Percentiles rank a stretch among this genome's conserved stretches.
Conservation (phyloP, 2,888 invertebrate species). For the Clivina fossor region DNA sequence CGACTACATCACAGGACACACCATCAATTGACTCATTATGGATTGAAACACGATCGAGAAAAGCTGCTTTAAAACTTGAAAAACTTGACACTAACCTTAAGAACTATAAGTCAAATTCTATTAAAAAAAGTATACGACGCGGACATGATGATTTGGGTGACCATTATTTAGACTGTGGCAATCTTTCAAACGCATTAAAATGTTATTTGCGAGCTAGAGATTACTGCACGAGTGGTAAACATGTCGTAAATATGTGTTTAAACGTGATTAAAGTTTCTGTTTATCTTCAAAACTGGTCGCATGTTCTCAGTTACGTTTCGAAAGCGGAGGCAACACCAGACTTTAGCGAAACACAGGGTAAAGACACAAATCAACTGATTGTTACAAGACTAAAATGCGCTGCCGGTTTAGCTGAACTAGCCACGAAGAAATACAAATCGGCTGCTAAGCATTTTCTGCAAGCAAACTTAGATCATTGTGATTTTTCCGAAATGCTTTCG, state of each 20-base stretch:
- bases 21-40: slow-evolving; percentile 85
- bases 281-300: slow-evolving; percentile 97
- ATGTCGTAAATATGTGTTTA: slow-evolving; percentile 97
- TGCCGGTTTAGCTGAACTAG: slow-evolving; percentile 91
- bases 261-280: slow-evolving; percentile 98
- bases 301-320: slow-evolving; percentile 94
- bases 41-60: slow-evolving; percentile 92
- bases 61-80: slow-evolving; percentile 92
- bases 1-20: slow-evolving; percentile 70
- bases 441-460: slow-evolving; percentile 93
- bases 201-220: slow-evolving; percentile 97
- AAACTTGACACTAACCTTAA: slow-evolving; percentile 96
- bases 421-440: slow-evolving; percentile 91
- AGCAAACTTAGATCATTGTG: slow-evolving; percentile 94
- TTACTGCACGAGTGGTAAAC: slow-evolving; percentile 98
- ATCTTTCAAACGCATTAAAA: slow-evolving; percentile 93
- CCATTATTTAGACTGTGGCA: slow-evolving; percentile 96
- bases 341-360: slow-evolving; percentile 74
- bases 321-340: slow-evolving; percentile 95
- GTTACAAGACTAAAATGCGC: slow-evolving; percentile 90
- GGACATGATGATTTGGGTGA: slow-evolving; percentile 98
- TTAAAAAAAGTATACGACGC: slow-evolving; percentile 94
- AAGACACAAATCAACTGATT: slow-evolving; percentile 78
- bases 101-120: slow-evolving; percentile 97
- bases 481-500: slow-evolving; percentile 94